Percentiles rank a stretch among this genome's conserved stretches.
Conservation (phyloP, 1,140 invertebrate species). For the Uloborus diversus region DNA sequence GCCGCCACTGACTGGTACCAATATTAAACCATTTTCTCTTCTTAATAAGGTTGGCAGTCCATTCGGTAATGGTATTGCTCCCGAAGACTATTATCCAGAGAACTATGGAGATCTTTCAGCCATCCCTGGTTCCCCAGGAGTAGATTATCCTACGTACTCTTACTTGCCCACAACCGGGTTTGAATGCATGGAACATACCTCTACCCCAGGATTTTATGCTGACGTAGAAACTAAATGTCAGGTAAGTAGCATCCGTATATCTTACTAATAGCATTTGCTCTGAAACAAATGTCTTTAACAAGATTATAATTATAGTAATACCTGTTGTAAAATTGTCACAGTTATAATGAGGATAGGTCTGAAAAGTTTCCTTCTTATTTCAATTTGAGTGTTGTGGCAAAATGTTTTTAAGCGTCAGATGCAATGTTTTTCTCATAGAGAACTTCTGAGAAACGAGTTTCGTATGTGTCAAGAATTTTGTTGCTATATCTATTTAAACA, state of each 20-base stretch:
- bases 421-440: too few relatives aligned
- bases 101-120: constrained; percentile 45
- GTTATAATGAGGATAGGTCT: too few relatives aligned
- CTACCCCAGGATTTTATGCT: constrained; percentile 75
- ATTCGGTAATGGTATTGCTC: background rate
- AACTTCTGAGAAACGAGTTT: too few relatives aligned
- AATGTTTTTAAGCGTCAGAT: too few relatives aligned
- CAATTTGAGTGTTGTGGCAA: background rate
- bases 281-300: background rate
- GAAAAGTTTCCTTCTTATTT: background rate
- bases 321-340: background rate
- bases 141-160: constrained; percentile 58
- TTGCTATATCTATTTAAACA: too few relatives aligned
- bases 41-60: background rate
- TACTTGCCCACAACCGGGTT: constrained; percentile 65
- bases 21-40: background rate
- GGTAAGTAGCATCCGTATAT: constrained; percentile 62
- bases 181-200: constrained; percentile 66
- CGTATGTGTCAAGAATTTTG: too few relatives aligned
- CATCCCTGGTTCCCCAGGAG: constrained; percentile 53
- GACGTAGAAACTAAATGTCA: constrained; percentile 79
- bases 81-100: background rate
- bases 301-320: background rate
- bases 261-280: background rate
- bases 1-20: too few relatives aligned